Evolutionary conservation across 2,888 invertebrate genomes (phyloP).

Genomic region (Syritta pipiens): DNA sequence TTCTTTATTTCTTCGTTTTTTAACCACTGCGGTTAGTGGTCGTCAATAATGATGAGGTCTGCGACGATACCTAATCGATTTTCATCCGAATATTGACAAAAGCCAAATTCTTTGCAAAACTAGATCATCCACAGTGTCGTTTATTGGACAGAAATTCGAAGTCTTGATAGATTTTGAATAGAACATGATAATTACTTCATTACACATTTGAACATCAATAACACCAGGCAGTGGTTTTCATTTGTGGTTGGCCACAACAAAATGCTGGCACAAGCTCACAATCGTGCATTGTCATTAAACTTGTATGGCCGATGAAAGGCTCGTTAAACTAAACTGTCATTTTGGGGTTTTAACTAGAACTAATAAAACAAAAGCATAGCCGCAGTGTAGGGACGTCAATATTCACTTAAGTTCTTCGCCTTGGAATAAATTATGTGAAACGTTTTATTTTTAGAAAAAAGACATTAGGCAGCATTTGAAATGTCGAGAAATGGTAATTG

Average conservation of each 20-base stretch:
- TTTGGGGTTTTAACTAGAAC: constrained; percentile 10
- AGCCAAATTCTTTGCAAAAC: too few relatives aligned
- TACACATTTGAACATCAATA: constrained; percentile 39
- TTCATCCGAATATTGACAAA: constrained; percentile 43
- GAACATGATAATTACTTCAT: constrained; percentile 37
- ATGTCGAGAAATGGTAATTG: constrained; percentile 74
- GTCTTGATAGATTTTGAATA: neutral
- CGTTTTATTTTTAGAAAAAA: constrained; percentile 31
- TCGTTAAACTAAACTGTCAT: constrained; percentile 52
- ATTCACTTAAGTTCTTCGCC: neutral
- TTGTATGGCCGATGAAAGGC: constrained; percentile 41
- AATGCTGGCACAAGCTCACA: constrained; percentile 15
- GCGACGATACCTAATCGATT: constrained; percentile 47
- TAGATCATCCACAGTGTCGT: too few relatives aligned
- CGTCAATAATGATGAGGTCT: constrained; percentile 16
- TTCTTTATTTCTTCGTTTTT: constrained; percentile 31
- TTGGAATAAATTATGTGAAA: constrained; percentile 12
- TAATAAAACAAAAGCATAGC: too few relatives aligned
- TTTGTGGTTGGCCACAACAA: constrained; percentile 61
- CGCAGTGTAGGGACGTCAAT: too few relatives aligned
- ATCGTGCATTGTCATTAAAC: constrained; percentile 40
- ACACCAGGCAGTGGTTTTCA: constrained; percentile 32
- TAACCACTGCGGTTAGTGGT: neutral
- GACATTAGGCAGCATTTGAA: too few relatives aligned
- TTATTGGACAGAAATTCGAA: too few relatives aligned